Evolutionary conservation across 2,888 invertebrate species (phyloP), one percentile per base, ranked within the genome.

Genomic region (Lysandra bellargus): DNA sequence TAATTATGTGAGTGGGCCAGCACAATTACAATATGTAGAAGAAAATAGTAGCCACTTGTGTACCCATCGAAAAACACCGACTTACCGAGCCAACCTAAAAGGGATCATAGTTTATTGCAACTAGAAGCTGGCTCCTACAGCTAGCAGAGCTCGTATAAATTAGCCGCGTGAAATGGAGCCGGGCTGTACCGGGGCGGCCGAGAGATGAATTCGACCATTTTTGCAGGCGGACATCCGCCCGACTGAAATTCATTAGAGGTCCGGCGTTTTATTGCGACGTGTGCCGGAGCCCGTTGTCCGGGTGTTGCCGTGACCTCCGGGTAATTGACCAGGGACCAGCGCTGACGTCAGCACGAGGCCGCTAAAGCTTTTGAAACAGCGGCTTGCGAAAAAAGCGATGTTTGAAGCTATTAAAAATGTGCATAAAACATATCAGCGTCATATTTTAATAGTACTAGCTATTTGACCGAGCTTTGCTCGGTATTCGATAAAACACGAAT

Each of bases 171-270:
- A 44, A 44, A 75, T 49, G 75, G 75, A 75, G 49, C 49, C n/a
- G 75, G 49, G n/a, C 2, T 7, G 9, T 3, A 64, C 33, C 9
- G 74, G 44, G 73, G 7, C 23, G 17, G 74, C 7, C n/a, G 40
- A 73, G 79, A 9, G 60, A 61, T 79, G 80, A 73, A 80, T 79
- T 77, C 72, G 61, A 61, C 64, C 73, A 77, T 80, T 75, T 79
- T 80, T 80, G 79, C 80, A 78, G 77, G 80, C 72, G 74, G 73
- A 79, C 33, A 78, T 23, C 49, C 23, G 75, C 14, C 75, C 30
- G 12, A 12, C 74, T 44, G 75, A 49, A 49, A 75, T 75, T 75
- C 75, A 75, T 75, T 75, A 53, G 75, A 69, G 33, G 12, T 14
- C 14, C 33, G 33, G 33, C 33, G 69, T 69, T 69, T 69, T 69